Base-by-base conservation (phyloP, 2,797 vertebrate species). In the Avahi laniger region DNA sequence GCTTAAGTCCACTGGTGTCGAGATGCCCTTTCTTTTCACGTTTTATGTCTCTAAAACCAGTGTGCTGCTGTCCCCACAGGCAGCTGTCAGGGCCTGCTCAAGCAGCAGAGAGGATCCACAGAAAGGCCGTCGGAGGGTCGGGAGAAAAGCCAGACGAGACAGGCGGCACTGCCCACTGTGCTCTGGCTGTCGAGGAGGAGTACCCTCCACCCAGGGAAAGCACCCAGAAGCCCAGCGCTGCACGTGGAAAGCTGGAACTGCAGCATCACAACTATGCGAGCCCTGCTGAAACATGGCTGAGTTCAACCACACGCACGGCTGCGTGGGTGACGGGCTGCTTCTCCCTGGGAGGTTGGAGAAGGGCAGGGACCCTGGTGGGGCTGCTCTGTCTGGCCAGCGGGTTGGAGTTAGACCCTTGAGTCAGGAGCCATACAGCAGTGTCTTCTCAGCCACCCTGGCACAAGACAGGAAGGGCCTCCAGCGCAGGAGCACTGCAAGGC, bases 1-100 rank as follows among this genome's bases (percentile, higher is more conserved):
- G 28, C 26, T 2, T 50, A 1, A 11, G 4, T 20, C 20, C 48
- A 26, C 24, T 14, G 13, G 13, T 0, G 30, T 1, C 2, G 3
- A 82, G 46, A 50, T 0, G 10, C 38, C 30, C 57, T 3, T 14
- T 41, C 41, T 38, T 54, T 7, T 35, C 79, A 46, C 33, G 12
- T 9, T 8, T 15, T 7, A 10, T 50, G 50, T 33, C 33, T 67
- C 43, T n/a, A n/a, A 65, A n/a, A n/a, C n/a, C 63, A 65, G 63
- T 7, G 8, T 65, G 63, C n/a, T 7, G 17, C 33, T n/a, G 63
- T 65, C 63, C 17, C 17, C 33, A 10, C 14, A 26, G 35, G 38
- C n/a, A 59, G 52, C 5, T 1, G 65, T 57, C 70, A 30, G 79
- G 46, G 15, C 41, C 48, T n/a, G 33, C 86, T 30, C 70, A 30